These are phyloP conservation scores for Bombus turneri DNA, from an alignment of 1,140 invertebrate species.

Conservation along the genomic window DNA sequence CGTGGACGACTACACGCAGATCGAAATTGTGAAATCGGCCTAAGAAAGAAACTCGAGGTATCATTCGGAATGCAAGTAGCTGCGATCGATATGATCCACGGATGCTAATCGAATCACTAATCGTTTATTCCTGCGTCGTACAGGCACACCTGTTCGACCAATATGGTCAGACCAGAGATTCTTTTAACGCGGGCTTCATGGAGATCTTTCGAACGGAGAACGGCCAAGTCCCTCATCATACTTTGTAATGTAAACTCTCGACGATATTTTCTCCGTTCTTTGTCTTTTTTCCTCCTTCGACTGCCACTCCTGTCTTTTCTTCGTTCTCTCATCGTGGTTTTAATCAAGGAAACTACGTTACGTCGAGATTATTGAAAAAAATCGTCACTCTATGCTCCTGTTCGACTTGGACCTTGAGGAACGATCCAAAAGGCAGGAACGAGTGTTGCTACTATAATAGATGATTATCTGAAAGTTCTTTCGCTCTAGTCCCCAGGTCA, in stretches of 20 bases:
- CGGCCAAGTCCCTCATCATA: slow-evolving; percentile 64
- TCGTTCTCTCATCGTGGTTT: neutral
- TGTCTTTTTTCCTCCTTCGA: neutral
- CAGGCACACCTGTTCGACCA: slow-evolving; percentile 72
- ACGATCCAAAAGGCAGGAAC: neutral
- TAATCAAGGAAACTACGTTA: neutral
- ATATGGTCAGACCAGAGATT: slow-evolving; percentile 65
- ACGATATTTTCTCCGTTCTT: slow-evolving; percentile 27
- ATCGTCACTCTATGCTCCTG: neutral
- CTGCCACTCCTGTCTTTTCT: slow-evolving; percentile 19
- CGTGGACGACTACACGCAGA: neutral
- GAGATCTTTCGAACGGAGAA: slow-evolving; percentile 68
- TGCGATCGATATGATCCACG: slow-evolving; percentile 67
- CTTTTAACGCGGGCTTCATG: slow-evolving; percentile 57
- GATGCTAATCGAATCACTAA: slow-evolving; percentile 68
- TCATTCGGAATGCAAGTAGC: slow-evolving; percentile 54
- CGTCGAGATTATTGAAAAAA: neutral
- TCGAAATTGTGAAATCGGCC: slow-evolving; percentile 51
- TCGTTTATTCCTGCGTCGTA: slow-evolving; percentile 70
- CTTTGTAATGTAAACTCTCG: slow-evolving; percentile 61
- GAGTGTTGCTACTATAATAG: neutral
- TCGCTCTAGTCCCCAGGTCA: neutral
- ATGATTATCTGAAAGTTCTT: neutral
- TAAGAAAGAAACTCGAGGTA: slow-evolving; percentile 7
- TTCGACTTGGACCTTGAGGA: neutral